phyloP scores from a whole-genome alignment of 30 jellyfish, hydroid and myxozoan species.

The Chironex yamaguchii region DNA sequence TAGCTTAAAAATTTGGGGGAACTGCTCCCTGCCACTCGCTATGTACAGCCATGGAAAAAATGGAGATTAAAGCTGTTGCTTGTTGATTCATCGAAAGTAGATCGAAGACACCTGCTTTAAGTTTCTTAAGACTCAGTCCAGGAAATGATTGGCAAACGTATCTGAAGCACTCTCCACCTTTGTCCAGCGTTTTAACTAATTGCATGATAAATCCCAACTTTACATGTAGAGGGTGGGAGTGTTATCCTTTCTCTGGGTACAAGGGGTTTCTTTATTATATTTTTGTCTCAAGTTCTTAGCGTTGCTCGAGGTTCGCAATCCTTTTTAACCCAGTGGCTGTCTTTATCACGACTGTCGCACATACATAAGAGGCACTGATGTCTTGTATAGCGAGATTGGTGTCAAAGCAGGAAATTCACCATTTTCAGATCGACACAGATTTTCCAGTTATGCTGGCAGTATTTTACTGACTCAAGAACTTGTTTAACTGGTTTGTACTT shows the following conservation, averaged over 20 bases:
- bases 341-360: conserved; percentile 42
- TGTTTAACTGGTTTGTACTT: too few relatives aligned
- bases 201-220: conserved; percentile 37
- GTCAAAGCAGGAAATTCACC: conserved; percentile 50
- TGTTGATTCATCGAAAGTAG: too few relatives aligned
- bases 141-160: conserved; percentile 11
- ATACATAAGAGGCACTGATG: conserved; percentile 30
- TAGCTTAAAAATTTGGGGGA: too few relatives aligned
- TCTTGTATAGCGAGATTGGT: conserved; percentile 49
- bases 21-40: too few relatives aligned
- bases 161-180: conserved; percentile 24
- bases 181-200: conserved; percentile 20
- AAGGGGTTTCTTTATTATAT: not conserved
- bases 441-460: not conserved
- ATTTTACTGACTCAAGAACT: too few relatives aligned
- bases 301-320: conserved; percentile 49
- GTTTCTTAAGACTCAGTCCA: conserved; percentile 8
- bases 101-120: conserved; percentile 20
- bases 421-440: conserved; percentile 44
- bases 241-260: conserved; percentile 8
- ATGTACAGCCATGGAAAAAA: too few relatives aligned
- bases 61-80: too few relatives aligned
- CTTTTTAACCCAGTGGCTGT: conserved; percentile 47
- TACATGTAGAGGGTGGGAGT: conserved; percentile 57
- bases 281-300: conserved; percentile 12